Evolutionary conservation across 2,888 invertebrate genomes (phyloP).

Genomic region (Microctonus brassicae): DNA sequence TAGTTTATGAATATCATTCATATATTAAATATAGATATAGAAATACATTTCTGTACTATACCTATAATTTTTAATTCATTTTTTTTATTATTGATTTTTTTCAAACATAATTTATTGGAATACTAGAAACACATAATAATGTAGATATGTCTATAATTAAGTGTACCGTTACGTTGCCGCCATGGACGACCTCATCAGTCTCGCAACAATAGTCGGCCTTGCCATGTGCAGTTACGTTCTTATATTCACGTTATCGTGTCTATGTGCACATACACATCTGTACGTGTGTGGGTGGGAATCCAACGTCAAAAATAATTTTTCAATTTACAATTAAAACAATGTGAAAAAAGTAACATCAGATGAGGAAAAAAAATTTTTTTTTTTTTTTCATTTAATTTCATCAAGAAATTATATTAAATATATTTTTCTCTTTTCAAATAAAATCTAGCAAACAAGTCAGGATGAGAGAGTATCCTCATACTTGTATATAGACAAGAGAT

Average conservation of each 20-base stretch:
- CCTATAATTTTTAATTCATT: no score
- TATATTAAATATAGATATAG: no score
- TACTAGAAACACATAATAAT: not conserved
- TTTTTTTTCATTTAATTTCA: not conserved
- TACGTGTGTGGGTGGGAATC: not conserved
- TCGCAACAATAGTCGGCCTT: conserved; percentile 47
- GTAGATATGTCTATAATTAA: not conserved
- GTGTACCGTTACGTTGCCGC: conserved; percentile 41
- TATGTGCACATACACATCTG: not conserved
- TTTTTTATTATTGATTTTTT: not conserved
- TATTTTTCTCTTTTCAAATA: conserved; percentile 1
- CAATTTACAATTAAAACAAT: not conserved
- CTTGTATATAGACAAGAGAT: conserved; percentile 44
- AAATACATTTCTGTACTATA: no score
- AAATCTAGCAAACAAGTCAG: conserved; percentile 41
- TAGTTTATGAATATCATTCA: no score
- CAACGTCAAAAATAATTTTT: not conserved
- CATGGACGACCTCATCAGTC: conserved; percentile 45
- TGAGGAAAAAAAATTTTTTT: conserved; percentile 13
- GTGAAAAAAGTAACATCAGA: not conserved
- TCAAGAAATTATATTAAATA: not conserved
- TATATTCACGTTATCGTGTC: conserved; percentile 35
- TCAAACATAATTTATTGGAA: not conserved
- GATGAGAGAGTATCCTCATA: conserved; percentile 40
- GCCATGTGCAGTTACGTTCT: conserved; percentile 45